phyloP scores from a whole-genome alignment of 2,113 vertebrate genomes.

The Sapayoa aenigma region DNA sequence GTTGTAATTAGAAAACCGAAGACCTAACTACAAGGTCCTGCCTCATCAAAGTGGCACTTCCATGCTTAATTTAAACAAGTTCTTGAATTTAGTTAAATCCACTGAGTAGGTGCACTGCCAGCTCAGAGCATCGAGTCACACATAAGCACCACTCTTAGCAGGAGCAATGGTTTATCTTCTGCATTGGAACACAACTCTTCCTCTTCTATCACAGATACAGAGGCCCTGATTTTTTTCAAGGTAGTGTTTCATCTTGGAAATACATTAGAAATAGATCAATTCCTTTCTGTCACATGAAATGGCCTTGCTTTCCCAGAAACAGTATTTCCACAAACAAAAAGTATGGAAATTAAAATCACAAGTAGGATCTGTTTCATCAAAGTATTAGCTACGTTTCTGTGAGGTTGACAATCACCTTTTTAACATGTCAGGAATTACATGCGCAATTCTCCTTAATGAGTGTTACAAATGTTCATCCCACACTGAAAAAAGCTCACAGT shows the following conservation, averaged over 20 bases:
- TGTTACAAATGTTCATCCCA: slow-evolving; percentile 61
- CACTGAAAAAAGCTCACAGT: slow-evolving; percentile 58
- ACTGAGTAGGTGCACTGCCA: neutral
- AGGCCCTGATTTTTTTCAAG: neutral
- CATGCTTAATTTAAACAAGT: neutral
- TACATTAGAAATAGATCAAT: neutral
- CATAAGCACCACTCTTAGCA: neutral
- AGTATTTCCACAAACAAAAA: slow-evolving; percentile 22
- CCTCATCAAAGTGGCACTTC: neutral
- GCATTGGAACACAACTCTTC: neutral
- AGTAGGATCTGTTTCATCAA: slow-evolving; percentile 47
- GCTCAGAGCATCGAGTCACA: rapidly evolving
- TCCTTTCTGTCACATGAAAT: neutral
- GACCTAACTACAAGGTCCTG: neutral
- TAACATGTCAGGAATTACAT: slow-evolving; percentile 48
- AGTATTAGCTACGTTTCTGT: slow-evolving; percentile 29
- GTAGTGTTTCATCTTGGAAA: neutral
- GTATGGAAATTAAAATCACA: slow-evolving; percentile 39
- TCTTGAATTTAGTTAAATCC: neutral
- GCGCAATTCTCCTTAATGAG: slow-evolving; percentile 36
- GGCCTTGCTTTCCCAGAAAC: slow-evolving; percentile 43
- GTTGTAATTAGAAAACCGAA: neutral
- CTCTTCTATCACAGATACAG: neutral
- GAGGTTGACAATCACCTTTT: slow-evolving; percentile 26
- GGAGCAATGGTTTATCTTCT: neutral